Evolutionary conservation across 2,797 vertebrate species (phyloP), one percentile per base, ranked within the genome.

Genomic region (Geotrypetes seraphini): DNA sequence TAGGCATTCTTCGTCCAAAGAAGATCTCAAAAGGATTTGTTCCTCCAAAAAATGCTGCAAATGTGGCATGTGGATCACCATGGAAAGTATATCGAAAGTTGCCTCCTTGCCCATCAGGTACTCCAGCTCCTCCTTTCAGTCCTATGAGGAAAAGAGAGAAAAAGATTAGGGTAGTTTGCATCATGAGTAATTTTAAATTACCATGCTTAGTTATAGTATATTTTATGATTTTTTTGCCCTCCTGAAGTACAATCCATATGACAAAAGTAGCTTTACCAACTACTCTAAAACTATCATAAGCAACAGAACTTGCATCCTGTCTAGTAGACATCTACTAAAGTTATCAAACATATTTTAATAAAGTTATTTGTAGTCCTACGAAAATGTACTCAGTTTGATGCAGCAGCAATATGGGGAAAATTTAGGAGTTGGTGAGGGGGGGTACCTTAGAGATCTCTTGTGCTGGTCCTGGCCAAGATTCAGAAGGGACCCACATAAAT

Each of bases 11-110:
- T 21, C 94, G 86, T 13, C 96, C 91, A 33, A 98, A 99, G 75
- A 99, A 98, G 55, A 98, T 92, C 62, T 97, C 96, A 36, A 99
- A 99, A 27, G 96, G 95, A 64, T 95, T 97, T 36, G 92, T 84
- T 24, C 93, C 96, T 7, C 93, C 93, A 2, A 98, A 99, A 73
- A 99, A 98, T 12, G 96, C 93, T 57, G 89, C 89, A 34, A 99
- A 99, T 2, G 96, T 98, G 42, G 96, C 96, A 9, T 99, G 95
- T n/a, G 95, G 96, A 53, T 99, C 95, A 0, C 96, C 96, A 1
- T 99, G 96, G 73, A 98, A 99, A 17, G 92, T 94, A 67, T 98
- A 99, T 25, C 88, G 86, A 71, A 91, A 97, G 54, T 83, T 94
- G 48, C 81, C 89, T 27, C 88, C 88, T 36, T 91, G 96, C 13